Evolutionary conservation across 2,888 invertebrate genomes (phyloP), one percentile per base, ranked within the genome.

Genomic region (Melipona bicolor): DNA sequence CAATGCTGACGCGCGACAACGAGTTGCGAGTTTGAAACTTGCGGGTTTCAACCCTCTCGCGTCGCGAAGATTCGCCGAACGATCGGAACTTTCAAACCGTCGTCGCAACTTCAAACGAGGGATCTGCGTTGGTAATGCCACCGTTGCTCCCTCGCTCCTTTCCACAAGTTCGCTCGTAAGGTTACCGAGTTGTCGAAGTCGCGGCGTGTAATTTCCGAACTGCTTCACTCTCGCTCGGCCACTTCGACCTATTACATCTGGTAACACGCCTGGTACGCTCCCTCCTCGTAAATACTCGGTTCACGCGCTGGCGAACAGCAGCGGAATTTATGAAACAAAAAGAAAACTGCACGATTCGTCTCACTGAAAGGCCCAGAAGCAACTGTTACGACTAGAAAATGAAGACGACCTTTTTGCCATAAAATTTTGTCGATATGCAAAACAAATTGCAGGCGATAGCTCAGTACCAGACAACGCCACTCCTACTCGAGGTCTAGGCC

Each of bases 41-140:
- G n/a, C 24, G 24, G 61, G 17, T 32, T 19, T 9, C 62, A 43
- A 43, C 5, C 21, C 21, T 5, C 43, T 43, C 21, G 13, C 32
- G 4, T 27, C 2, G 13, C 21, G 50, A 77, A 21, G 77, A 80
- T 70, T 70, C 64, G 68, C 24, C 27, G 17, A 70, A 65, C 79
- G 64, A 79, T 70, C 49, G 54, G n/a, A 52, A 69, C 54, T 62
- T 69, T 24, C 61, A n/a, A 32, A 15, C 27, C 69, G 24, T 36
- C 32, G 54, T 43, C 43, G 43, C 43, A 62, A 75, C 68, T 79
- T 69, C n/a, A 62, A 75, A 75, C 68, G 75, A 32, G 43, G 79
- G 24, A 69, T 79, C 52, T 62, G 79, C 79, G 61, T 69, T 62
- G 79, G 79, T 68, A 79, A 76, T 76, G 68, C 36, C n/a, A 6